Evolutionary conservation across 2,113 vertebrate genomes (phyloP), one percentile per base, ranked within the genome.

Genomic region (Ardeotis arabs): DNA sequence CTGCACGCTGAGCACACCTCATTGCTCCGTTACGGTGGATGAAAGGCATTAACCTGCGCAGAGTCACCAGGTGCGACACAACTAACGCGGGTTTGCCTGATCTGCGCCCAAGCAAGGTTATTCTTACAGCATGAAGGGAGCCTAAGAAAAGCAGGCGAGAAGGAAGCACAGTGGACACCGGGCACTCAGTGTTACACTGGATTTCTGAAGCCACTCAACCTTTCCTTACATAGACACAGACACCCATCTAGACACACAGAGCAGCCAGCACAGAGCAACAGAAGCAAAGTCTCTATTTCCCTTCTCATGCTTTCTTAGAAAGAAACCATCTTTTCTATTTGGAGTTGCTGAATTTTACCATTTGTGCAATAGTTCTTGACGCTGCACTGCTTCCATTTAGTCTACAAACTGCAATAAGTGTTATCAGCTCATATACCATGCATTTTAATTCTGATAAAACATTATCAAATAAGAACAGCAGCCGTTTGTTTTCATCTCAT

Each of bases 81-180:
- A 13, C 18, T 62, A 27, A 47, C 8, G 0, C 8, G 17, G 22
- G 8, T 75, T 59, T 58, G 14, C 76, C 64, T 21, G 35, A 37
- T 31, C 53, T 4, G 2, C n/a, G 25, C 56, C 37, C 63, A 50
- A 70, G 47, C 1, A 0, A 62, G 23, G 21, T 47, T 47, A 21
- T 63, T 60, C 44, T 44, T 15, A 24, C 14, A 63, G 60, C 44
- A 49, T 1, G 24, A 52, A 37, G 53, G 59, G 39, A 75, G 10
- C 27, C 44, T 24, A 12, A 18, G 35, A 70, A 25, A 66, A 5
- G 28, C 4, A 14, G 33, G 41, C 86, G 50, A 67, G 24, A 47
- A 73, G 23, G 35, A 67, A 44, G 13, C 33, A 33, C 41, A 13
- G 16, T 14, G 39, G 16, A 25, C 75, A 39, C 47, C 44, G 18